Evolutionary conservation across 2,797 vertebrate genomes (phyloP).

Genomic region (Helarctos malayanus): DNA sequence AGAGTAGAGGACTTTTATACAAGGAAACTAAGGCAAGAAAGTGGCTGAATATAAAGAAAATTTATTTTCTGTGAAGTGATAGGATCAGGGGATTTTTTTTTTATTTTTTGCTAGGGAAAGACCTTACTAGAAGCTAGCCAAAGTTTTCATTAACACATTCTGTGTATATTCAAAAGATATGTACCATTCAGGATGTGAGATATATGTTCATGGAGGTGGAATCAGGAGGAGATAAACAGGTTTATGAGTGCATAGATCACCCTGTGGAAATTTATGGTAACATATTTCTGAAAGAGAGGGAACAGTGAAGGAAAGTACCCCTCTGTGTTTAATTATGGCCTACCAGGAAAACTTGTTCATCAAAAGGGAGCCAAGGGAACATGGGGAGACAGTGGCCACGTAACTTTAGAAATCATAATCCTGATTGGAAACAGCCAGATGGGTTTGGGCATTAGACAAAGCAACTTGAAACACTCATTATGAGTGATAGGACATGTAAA

Average conservation of each 20-base stretch:
- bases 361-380: background rate
- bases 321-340: background rate
- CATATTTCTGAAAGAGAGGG: background rate
- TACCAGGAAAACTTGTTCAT: background rate
- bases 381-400: background rate
- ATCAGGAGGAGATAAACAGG: background rate
- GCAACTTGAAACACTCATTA: background rate
- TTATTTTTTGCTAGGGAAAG: background rate
- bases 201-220: background rate
- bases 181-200: background rate
- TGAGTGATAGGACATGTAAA: background rate
- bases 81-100: background rate
- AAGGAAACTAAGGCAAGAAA: background rate
- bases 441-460: background rate
- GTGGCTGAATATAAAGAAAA: background rate
- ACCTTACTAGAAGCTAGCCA: background rate
- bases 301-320: background rate
- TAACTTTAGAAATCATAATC: background rate
- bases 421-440: background rate
- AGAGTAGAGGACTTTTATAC: background rate
- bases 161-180: background rate
- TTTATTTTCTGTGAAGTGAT: background rate
- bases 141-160: background rate
- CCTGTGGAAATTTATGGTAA: background rate
- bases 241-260: background rate